Percentiles rank a stretch among this genome's conserved stretches.
These are phyloP conservation scores for Hydractinia echinata DNA, from an alignment of 30 jellyfish, hydroid and myxozoan species.

Conservation along the genomic window DNA sequence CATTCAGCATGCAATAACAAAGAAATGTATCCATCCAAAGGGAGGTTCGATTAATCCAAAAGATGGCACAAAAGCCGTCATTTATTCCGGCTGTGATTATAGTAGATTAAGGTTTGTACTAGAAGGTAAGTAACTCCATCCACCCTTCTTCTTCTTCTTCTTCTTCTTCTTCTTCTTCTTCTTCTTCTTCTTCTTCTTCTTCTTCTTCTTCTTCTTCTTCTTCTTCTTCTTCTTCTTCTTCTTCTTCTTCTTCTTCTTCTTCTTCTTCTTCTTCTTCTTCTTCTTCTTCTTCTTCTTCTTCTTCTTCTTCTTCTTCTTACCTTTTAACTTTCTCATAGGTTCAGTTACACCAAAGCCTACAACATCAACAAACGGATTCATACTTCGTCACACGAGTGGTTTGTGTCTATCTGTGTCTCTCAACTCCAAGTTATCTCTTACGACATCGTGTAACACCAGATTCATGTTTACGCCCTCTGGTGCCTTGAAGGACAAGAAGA, in stretches of 20 bases:
- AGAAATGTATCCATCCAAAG: constrained; percentile 45
- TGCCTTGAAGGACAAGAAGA: not conserved
- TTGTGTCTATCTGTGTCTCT: not conserved
- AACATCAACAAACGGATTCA: not conserved
- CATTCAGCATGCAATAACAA: constrained; percentile 27
- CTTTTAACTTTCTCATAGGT: not conserved
- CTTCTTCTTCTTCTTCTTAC: constrained; percentile 28
- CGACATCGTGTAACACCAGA: not conserved
- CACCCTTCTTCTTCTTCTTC: constrained; percentile 23
- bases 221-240: constrained; percentile 31
- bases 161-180: constrained; percentile 31
- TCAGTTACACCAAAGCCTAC: not conserved
- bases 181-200: constrained; percentile 32
- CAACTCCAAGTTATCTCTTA: not conserved
- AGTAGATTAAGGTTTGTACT: constrained; percentile 21
- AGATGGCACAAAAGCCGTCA: constrained; percentile 41
- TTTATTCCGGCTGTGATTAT: constrained; percentile 43
- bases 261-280: constrained; percentile 32
- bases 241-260: constrained; percentile 32
- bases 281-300: constrained; percentile 31
- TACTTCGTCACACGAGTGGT: constrained; percentile 7
- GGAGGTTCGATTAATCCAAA: constrained; percentile 32
- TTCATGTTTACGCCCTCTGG: not conserved
- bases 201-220: constrained; percentile 32
- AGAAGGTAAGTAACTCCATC: not conserved